Base-by-base conservation (phyloP, 2,113 vertebrate genomes). In the Gallinago paraguaiae region DNA sequence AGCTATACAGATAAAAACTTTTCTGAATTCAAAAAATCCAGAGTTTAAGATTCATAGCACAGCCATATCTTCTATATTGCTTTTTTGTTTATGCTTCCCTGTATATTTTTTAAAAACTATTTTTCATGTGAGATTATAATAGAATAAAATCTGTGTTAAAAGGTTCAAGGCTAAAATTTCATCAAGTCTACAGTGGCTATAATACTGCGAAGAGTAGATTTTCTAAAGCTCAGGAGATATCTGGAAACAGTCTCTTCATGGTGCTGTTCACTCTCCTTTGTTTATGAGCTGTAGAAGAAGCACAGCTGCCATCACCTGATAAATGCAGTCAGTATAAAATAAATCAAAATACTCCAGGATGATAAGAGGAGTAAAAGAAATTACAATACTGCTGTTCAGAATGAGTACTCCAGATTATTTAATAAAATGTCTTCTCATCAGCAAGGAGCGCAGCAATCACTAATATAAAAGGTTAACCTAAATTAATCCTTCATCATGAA, bases 211-310 rank as follows among this genome's bases (percentile, higher is more conserved):
- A 83, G 54, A 77, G 75, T 39, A 46, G n/a, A 65, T 37, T 93
- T 77, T 69, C 64, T 86, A 61, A 88, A 90, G 28, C 50, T 64
- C 27, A 68, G 41, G 51, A 82, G 41, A 25, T 82, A 46, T 39
- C 61, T 93, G 89, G 87, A 75, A 94, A 78, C 68, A 90, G 68
- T 35, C 89, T 91, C 63, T 70, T 80, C 63, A 59, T 65, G 35
- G 48, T 20, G 85, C 69, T 86, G 39, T 48, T 92, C 56, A 63
- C 59, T 68, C 88, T 72, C 57, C 77, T 76, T 57, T 88, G 64
- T 84, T 93, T 88, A 63, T 90, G 46, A 82, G 63, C 82, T 89
- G 75, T 63, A 70, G 67, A 88, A 90, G 74, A 90, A 97, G 91
- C 63, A 89, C 82, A 94, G 85, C 70, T 96, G 82, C 85, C 71